Base-by-base conservation (phyloP, 2,888 invertebrate genomes). In the Drosophila heteroneura region DNA sequence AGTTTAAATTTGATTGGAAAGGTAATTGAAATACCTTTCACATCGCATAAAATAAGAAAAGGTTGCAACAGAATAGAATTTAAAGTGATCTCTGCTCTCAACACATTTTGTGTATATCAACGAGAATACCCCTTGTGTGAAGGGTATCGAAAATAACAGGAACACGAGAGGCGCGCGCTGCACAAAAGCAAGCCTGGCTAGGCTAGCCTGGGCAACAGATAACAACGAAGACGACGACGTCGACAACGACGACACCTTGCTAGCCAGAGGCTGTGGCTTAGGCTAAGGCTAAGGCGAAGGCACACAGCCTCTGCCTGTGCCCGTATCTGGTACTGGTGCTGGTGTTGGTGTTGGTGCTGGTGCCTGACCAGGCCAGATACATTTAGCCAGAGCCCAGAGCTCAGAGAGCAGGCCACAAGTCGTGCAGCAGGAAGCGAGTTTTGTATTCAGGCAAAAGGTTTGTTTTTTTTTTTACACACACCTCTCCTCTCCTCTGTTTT, bases 371-470 rank as follows among this genome's bases (percentile, higher is more conserved):
- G 49, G 70, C 69, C 70, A 70, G 47, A 41, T 28, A 39, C 44
- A 56, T 62, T n/a, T 39, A 47, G 66, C 28, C 69, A 57, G 62
- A 56, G 39, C 28, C 28, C 57, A 44, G 44, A 44, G 59, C 54
- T 60, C 67, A 57, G 73, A 58, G 66, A 53, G 66, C 77, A 76
- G 82, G 74, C 81, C 79, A 75, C 79, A 84, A 85, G 74, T 85
- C 91, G 79, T 83, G 79, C 89, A 90, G 89, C 89, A 90, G 89
- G 89, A 90, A 89, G 89, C 87, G 77, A 74, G 87, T 85, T 89
- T 85, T 76, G 66, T 57, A 79, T 83, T 79, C 90, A 85, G 77
- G 83, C 80, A 85, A 81, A 85, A 85, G 85, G 88, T 89, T 85
- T 35, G 14, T 35, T 35, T 35, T 14, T 83, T 56, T 89, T 41